Base-by-base conservation (phyloP, 2,113 vertebrate genomes). In the Ammodytes marinus region DNA sequence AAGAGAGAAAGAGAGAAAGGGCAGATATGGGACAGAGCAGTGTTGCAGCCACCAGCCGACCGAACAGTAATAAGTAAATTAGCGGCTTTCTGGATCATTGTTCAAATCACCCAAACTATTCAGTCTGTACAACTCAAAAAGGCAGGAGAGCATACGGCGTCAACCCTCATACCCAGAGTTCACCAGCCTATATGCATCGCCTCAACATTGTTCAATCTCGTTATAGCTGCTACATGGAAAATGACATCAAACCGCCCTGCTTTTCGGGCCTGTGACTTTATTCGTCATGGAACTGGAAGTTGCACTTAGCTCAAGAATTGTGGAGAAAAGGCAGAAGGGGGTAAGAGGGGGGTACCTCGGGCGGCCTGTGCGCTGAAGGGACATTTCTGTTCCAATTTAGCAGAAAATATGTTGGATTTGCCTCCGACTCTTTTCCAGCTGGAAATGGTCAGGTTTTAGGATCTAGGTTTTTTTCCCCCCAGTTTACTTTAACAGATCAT, bases 401-500 rank as follows among this genome's bases (percentile, higher is more conserved):
- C 89, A 88, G 88, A 94, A 94, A 94, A 93, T 94, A 91, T 93
- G 90, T 91, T 89, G 89, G 88, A 91, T 82, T 89, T 82, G 82
- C 88, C 86, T 87, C 69, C 13, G 61, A 91, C 83, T 91, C 83
- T 70, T 86, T 92, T 84, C 86, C 94, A 95, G 94, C 92, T 96
- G 94, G 93, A 94, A 95, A 92, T 77, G 87, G 86, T 95, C 93
- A 92, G 77, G 76, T 92, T 94, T 89, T 89, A 85, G 81, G 89
- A 90, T 92, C 85, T 87, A 80, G 80, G 68, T 88, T 91, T 69
- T 89, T 91, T 82, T 60, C 19, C 64, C 61, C 72, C 68, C 77
- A 81, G 91, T 93, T 93, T 91, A 92, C 88, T 92, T 93, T 93
- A 94, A 93, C 91, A 93, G 83, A 94, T 93, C 87, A 77, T 88